Evolutionary conservation across 1,140 invertebrate species (phyloP).

Genomic region (Bradynema listronoti): DNA sequence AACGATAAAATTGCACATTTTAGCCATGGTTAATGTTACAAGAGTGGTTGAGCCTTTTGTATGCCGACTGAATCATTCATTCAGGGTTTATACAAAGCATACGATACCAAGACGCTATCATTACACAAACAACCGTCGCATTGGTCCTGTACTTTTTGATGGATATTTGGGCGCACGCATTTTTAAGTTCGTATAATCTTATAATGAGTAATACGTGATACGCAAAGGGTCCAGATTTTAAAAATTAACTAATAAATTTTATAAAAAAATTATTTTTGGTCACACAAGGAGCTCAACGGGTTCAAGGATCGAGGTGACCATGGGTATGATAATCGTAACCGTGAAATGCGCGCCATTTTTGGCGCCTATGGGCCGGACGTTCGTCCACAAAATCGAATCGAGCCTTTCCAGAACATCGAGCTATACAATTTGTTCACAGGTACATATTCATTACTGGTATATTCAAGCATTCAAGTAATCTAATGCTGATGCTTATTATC

Average conservation of each 20-base stretch:
- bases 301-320: slow-evolving; percentile 31
- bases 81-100: slow-evolving; percentile 30
- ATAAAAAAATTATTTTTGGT: slow-evolving; percentile 7
- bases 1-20: not conserved
- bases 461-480: not conserved
- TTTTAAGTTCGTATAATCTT: too few relatives aligned
- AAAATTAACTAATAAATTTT: not conserved
- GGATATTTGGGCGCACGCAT: slow-evolving; percentile 31
- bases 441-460: slow-evolving; percentile 39
- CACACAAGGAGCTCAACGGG: slow-evolving; percentile 37
- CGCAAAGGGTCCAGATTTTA: too few relatives aligned
- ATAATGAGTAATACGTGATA: too few relatives aligned
- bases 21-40: slow-evolving; percentile 18
- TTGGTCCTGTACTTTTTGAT: slow-evolving; percentile 23
- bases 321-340: slow-evolving; percentile 27
- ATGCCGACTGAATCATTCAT: slow-evolving; percentile 35
- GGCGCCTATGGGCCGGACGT: slow-evolving; percentile 44
- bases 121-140: slow-evolving; percentile 25
- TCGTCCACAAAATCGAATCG: slow-evolving; percentile 8
- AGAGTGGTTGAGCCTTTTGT: slow-evolving; percentile 19
- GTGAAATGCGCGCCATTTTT: slow-evolving; percentile 46
- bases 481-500: not conserved
- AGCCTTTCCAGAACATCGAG: slow-evolving; percentile 50
- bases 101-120: slow-evolving; percentile 44
- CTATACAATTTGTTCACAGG: slow-evolving; percentile 47